phyloP scores from a whole-genome alignment of 2,888 invertebrate species.

The Gandaritis pyraliata region DNA sequence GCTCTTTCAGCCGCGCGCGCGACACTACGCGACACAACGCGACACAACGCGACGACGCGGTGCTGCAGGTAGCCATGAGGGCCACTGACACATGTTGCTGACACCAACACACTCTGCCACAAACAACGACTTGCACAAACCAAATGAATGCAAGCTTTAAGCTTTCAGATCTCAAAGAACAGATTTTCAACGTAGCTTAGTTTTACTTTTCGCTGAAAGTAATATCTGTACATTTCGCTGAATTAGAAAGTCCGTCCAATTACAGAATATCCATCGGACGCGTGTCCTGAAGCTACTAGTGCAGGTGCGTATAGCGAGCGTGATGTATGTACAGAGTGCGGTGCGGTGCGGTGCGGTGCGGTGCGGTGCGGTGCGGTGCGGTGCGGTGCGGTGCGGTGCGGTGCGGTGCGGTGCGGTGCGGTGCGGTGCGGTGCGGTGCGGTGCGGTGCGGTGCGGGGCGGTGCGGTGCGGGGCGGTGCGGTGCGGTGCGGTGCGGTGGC shows the following conservation, averaged over 20 bases:
- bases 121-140: neutral
- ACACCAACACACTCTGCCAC: too few relatives aligned
- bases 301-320: neutral
- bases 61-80: too few relatives aligned
- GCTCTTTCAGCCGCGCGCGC: slow-evolving; percentile 8
- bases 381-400: too few relatives aligned
- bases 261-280: slow-evolving; percentile 6
- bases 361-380: too few relatives aligned
- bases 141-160: too few relatives aligned
- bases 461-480: too few relatives aligned
- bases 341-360: too few relatives aligned
- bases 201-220: neutral
- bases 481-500: too few relatives aligned
- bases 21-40: neutral
- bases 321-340: slow-evolving; percentile 1
- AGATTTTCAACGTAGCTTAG: neutral
- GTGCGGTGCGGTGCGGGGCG: too few relatives aligned
- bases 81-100: too few relatives aligned
- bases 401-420: too few relatives aligned
- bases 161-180: neutral
- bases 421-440: too few relatives aligned
- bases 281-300: neutral
- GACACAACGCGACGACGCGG: neutral
- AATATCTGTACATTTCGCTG: neutral
- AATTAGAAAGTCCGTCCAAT: slow-evolving; percentile 7